These are phyloP conservation scores for Buathra laborator DNA, from an alignment of 2,888 invertebrate genomes.

Conservation along the genomic window DNA sequence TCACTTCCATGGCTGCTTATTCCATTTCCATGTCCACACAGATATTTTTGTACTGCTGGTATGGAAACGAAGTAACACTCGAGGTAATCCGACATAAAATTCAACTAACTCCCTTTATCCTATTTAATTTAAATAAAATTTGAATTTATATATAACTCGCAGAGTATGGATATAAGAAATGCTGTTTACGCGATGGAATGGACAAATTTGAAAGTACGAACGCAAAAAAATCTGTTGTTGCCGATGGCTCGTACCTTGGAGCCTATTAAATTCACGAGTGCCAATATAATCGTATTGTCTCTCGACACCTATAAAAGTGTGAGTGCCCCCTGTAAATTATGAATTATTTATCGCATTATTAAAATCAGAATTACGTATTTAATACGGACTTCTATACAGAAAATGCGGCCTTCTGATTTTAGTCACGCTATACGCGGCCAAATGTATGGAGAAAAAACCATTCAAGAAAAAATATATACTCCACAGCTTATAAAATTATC, in stretches of 20 bases:
- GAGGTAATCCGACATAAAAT: slow-evolving; percentile 3
- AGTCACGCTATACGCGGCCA: too few species aligned
- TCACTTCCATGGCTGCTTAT: slow-evolving; percentile 20
- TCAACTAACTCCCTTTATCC: too few species aligned
- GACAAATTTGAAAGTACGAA: background rate
- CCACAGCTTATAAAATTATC: slow-evolving; percentile 59
- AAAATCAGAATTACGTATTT: too few species aligned
- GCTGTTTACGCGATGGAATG: slow-evolving; percentile 17
- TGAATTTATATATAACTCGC: too few species aligned
- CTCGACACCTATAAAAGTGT: too few species aligned
- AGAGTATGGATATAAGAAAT: background rate
- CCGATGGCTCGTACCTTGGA: background rate
- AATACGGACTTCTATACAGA: too few species aligned
- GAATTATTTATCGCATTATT: too few species aligned
- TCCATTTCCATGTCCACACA: slow-evolving; percentile 24
- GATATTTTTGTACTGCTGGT: slow-evolving; percentile 62
- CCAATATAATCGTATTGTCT: slow-evolving; percentile 20
- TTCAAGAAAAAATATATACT: too few species aligned
- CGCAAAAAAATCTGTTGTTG: background rate
- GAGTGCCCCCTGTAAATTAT: too few species aligned
- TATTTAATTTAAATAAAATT: too few species aligned
- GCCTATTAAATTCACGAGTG: slow-evolving; percentile 38
- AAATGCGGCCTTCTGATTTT: too few species aligned
- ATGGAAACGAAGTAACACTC: slow-evolving; percentile 53
- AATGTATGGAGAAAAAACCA: too few species aligned